Base-by-base conservation (phyloP, 2,797 vertebrate species). In the Varecia variegata region DNA sequence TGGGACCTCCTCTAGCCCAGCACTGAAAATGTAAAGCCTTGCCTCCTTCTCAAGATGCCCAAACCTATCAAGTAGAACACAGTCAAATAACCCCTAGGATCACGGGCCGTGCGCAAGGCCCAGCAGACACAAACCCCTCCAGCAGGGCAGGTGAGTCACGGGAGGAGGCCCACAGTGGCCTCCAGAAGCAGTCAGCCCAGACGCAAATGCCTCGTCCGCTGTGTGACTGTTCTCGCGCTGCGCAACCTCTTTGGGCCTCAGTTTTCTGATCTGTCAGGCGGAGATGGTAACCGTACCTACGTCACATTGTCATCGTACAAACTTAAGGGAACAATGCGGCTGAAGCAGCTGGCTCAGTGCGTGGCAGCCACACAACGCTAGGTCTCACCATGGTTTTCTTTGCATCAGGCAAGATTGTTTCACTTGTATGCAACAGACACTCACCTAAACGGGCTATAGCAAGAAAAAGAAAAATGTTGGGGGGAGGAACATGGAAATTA, bases 1-100 rank as follows among this genome's bases (percentile, higher is more conserved):
- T 52, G 40, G 67, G 90, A 15, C 56, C 20, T 52, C 80, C 82
- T 79, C 47, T 70, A 86, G 88, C 54, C 58, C n/a, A 54, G 60
- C 4, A 20, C 83, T 71, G 4, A 81, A 92, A 82, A 86, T 60
- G 10, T 92, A 50, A 70, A 94, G 84, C 88, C 73, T 8, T n/a
- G 74, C 70, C 54, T 92, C 54, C 62, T 81, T 76, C 30, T 92
- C 43, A 12, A 73, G 56, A n/a, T 74, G 65, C 17, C 35, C 32
- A 67, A 71, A 71, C 43, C 23, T 52, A 86, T 12, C 76, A 11
- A 38, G 25, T 25, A 70, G 60, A 54, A 73, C 1, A 79, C 56
- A 68, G 89, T 67, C 96, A 50, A 50, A 71, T 21, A 86, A 85
- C 45, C 60, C 77, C 23, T 54, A 54, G 17, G 70, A 43, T 38